Evolutionary conservation across 2,113 vertebrate genomes (phyloP).

Genomic region (Physeter macrocephalus): DNA sequence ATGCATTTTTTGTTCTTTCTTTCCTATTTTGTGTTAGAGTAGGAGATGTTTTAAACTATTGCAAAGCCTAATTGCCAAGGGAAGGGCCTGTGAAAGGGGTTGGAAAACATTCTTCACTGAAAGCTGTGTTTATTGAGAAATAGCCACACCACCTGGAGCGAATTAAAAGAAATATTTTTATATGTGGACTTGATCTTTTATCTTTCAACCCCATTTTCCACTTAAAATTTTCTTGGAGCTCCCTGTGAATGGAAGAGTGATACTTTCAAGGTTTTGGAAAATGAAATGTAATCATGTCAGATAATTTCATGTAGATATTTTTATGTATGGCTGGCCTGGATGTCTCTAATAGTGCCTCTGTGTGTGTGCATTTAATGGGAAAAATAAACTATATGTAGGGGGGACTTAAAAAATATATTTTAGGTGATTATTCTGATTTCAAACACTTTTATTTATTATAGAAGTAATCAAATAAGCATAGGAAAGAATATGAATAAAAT

Average conservation of each 20-base stretch:
- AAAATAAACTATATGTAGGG: not conserved
- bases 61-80: not conserved
- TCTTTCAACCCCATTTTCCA: not conserved
- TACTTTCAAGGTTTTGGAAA: not conserved
- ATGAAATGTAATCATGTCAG: not conserved
- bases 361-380: not conserved
- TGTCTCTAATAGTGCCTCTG: not conserved
- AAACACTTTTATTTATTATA: conserved; percentile 9
- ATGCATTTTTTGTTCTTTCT: not conserved
- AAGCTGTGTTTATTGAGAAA: not conserved
- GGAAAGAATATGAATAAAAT: not conserved
- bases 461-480: not conserved
- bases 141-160: not conserved
- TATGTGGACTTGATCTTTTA: not conserved
- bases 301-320: not conserved
- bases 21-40: not conserved
- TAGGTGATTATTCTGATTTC: not conserved
- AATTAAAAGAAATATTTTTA: not conserved
- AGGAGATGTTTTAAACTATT: not conserved
- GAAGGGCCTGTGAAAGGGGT: not conserved
- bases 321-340: not conserved
- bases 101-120: not conserved
- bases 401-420: not conserved
- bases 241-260: not conserved
- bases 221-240: not conserved